phyloP scores from a whole-genome alignment of 2,113 vertebrate genomes.

The Scalopus aquaticus region DNA sequence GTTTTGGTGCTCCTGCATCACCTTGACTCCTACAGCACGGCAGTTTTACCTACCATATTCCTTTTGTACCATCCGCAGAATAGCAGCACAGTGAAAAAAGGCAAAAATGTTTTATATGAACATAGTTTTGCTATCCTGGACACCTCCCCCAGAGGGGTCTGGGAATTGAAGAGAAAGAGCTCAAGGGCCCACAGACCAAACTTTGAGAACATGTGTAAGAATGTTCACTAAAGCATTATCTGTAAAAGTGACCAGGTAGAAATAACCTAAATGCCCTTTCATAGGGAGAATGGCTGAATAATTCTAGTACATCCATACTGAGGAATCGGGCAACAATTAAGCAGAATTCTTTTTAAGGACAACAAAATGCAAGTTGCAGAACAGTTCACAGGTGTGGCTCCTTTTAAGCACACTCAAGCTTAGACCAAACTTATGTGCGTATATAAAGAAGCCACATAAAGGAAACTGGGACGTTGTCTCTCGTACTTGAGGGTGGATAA shows the following conservation, averaged over 20 bases:
- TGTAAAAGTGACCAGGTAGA: background rate
- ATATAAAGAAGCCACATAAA: background rate
- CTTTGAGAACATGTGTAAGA: background rate
- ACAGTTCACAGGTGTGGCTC: background rate
- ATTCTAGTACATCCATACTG: background rate
- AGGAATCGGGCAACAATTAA: background rate
- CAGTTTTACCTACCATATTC: fast-evolving
- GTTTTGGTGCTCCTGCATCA: background rate
- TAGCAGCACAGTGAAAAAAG: too few relatives aligned
- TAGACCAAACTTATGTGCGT: background rate
- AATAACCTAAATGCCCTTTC: background rate
- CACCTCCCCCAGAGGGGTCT: background rate
- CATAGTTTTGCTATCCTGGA: background rate
- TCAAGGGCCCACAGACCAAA: background rate
- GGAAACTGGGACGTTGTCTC: background rate
- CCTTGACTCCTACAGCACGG: too few relatives aligned
- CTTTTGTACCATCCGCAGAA: background rate
- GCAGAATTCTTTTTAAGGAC: background rate
- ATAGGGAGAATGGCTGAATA: background rate
- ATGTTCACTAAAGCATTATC: background rate
- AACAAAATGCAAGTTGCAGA: background rate
- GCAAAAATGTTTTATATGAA: background rate
- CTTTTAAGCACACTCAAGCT: background rate
- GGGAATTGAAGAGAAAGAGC: background rate
- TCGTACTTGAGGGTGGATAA: background rate